Evolutionary conservation across 1,140 invertebrate species (phyloP).

Genomic region (Arctopsyche grandis): DNA sequence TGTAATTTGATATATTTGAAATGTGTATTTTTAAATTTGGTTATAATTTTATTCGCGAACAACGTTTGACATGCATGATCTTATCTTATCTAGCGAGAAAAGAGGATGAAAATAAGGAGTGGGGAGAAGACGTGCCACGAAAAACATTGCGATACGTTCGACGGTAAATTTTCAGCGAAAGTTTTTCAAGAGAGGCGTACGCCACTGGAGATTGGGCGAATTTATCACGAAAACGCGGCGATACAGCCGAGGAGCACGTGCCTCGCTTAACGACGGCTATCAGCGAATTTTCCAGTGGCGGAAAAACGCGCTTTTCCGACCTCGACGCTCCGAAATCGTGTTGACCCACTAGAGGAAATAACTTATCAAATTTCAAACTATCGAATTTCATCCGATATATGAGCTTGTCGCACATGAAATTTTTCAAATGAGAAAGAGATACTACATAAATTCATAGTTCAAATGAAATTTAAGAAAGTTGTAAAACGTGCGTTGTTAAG

Average conservation of each 20-base stretch:
- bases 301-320: neutral
- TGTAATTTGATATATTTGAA: too few species aligned
- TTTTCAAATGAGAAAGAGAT: too few species aligned
- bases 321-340: too few species aligned
- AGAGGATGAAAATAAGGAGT: too few species aligned
- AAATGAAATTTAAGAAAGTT: neutral
- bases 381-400: neutral
- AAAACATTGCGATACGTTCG: too few species aligned
- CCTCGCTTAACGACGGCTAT: neutral
- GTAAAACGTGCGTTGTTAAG: slow-evolving; percentile 1
- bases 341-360: neutral
- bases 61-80: too few species aligned
- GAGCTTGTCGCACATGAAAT: neutral
- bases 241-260: neutral
- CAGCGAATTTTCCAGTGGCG: neutral
- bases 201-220: neutral
- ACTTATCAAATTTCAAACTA: neutral
- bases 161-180: too few species aligned
- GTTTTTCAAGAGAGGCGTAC: neutral
- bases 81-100: too few species aligned
- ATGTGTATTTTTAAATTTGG: too few species aligned
- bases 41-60: too few species aligned
- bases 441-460: too few species aligned
- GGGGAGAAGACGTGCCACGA: too few species aligned
- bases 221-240: neutral